Evolutionary conservation across 2,888 invertebrate species (phyloP), one percentile per base, ranked within the genome.

Genomic region (Toxonevra muliebris): DNA sequence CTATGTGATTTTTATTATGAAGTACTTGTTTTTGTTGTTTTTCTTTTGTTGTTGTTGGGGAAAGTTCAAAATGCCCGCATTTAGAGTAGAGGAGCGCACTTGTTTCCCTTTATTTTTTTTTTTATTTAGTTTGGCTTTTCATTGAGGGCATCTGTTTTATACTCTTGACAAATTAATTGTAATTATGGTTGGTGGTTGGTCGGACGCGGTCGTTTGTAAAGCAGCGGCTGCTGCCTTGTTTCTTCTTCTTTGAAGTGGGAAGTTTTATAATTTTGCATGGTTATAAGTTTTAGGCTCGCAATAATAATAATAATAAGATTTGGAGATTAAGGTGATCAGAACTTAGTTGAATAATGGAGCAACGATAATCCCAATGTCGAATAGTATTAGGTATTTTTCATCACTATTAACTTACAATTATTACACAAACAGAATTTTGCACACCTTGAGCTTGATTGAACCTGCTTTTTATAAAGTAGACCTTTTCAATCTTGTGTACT

Each of bases 111-210:
- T 30, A 4, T 30, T n/a, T 17, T 19, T 54, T 13, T 12, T 20
- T 15, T 48, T 15, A 15, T 5, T 17, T 54, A 8, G 20, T 8
- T 17, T 20, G 20, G 13, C 48, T 7, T 1, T 15, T 15, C n/a
- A n/a, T 48, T n/a, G 53, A 64, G 70, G 74, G 71, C 74, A 74
- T 74, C 73, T 74, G 71, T 53, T 74, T 71, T 69, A 71, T 68
- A 70, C 69, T 65, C 65, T 69, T 69, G 69, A 73, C 74, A 73
- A 74, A 73, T 74, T 74, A 69, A 73, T 62, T 66, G 67, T 60
- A 71, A 74, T 71, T 69, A 71, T 68, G 64, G 66, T 19, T 5
- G n/a, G 48, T 30, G 30, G 30, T 30, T 30, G 30, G 30, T 30
- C 3, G 13, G 4, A 10, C 48, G 10, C 48, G 15, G 13, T 7